These are phyloP conservation scores for Subacronicta megacephala DNA, from an alignment of 2,888 invertebrate species.

Conservation along the genomic window DNA sequence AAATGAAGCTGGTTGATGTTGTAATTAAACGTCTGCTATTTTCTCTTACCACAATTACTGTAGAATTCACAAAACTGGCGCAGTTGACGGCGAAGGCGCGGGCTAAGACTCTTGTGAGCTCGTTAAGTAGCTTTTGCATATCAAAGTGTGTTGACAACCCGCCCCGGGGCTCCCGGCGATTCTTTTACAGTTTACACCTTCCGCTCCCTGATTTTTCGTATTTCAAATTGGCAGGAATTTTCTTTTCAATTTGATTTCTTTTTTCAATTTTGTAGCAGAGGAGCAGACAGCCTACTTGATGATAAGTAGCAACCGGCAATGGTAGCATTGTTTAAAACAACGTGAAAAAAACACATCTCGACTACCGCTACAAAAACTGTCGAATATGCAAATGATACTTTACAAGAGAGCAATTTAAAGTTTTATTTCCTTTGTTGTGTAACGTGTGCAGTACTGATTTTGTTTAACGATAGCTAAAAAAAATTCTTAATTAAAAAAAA, in stretches of 20 bases:
- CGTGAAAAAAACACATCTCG: too few relatives aligned
- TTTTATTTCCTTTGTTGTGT: too few relatives aligned
- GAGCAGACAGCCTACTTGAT: too few relatives aligned
- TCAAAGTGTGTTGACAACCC: constrained; percentile 51
- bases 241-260: neutral
- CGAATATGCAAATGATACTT: too few relatives aligned
- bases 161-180: constrained; percentile 20
- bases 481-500: too few relatives aligned
- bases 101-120: constrained; percentile 28
- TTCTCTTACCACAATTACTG: constrained; percentile 11
- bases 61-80: constrained; percentile 23
- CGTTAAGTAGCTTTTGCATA: constrained; percentile 54
- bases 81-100: constrained; percentile 1
- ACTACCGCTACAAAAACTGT: too few relatives aligned
- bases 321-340: too few relatives aligned
- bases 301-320: too few relatives aligned
- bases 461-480: too few relatives aligned
- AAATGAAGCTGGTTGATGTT: neutral
- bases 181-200: constrained; percentile 35
- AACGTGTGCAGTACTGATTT: too few relatives aligned
- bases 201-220: constrained; percentile 17
- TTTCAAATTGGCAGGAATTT: constrained; percentile 16
- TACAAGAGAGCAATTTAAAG: too few relatives aligned
- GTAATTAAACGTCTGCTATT: neutral
- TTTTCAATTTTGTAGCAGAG: too few relatives aligned